phyloP scores from a whole-genome alignment of 2,113 vertebrate species.

The Philantomba maxwellii region DNA sequence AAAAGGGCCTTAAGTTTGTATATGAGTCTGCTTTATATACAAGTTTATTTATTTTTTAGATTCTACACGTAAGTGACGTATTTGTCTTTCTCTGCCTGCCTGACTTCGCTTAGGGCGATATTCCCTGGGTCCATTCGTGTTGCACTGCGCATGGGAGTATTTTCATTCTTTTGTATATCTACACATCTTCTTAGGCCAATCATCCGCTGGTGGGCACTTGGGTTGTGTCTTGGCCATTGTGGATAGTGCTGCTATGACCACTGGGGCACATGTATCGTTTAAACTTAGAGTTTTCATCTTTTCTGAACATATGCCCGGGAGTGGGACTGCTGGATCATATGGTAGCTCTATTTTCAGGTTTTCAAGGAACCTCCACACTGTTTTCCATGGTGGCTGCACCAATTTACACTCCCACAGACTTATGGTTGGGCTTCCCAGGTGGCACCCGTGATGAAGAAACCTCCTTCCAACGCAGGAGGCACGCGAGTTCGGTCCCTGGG shows the following conservation, averaged over 20 bases:
- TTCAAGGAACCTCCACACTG: not conserved
- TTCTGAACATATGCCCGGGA: not conserved
- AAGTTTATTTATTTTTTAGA: not conserved
- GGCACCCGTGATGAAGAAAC: not conserved
- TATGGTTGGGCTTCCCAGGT: not conserved
- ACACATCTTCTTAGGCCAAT: accelerated
- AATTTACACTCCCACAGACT: not conserved
- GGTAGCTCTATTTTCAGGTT: not conserved
- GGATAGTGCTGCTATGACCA: not conserved
- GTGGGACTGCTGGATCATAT: not conserved
- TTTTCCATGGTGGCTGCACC: not conserved
- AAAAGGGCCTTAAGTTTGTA: not conserved
- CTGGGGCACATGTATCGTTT: not conserved
- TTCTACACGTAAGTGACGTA: not conserved
- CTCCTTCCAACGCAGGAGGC: not conserved
- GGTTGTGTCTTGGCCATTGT: not conserved
- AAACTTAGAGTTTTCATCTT: not conserved
- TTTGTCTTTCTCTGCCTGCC: not conserved
- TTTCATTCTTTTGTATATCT: not conserved
- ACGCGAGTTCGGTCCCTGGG: not conserved
- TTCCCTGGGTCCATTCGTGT: not conserved
- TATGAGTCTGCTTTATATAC: not conserved
- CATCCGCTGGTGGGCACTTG: not conserved
- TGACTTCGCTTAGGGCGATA: not conserved
- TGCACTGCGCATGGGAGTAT: not conserved